Evolutionary conservation across 2,113 vertebrate genomes (phyloP).

Genomic region (Hyla sarda): DNA sequence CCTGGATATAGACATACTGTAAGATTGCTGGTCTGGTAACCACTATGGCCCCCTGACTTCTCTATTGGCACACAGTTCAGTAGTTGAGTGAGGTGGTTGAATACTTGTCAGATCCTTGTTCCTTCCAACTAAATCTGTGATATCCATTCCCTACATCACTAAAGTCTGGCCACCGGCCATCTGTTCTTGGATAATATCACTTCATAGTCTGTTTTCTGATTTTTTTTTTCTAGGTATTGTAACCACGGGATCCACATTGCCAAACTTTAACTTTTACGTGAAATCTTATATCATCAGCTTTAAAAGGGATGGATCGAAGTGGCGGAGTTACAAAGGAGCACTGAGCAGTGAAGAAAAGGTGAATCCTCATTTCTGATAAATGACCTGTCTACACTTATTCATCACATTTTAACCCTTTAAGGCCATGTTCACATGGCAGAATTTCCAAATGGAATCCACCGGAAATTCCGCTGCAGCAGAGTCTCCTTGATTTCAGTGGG

Average conservation of each 20-base stretch:
- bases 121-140: too few relatives aligned
- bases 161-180: background rate
- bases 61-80: too few relatives aligned
- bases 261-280: constrained; percentile 76
- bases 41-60: too few relatives aligned
- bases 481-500: too few relatives aligned
- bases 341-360: constrained; percentile 77
- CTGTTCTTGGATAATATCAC: background rate
- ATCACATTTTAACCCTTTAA: background rate
- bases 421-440: too few relatives aligned
- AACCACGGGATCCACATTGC: constrained; percentile 72
- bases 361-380: constrained; percentile 26
- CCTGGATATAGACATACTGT: background rate
- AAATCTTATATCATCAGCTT: constrained; percentile 80
- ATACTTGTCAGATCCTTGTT: too few relatives aligned
- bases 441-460: too few relatives aligned
- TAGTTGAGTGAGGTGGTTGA: too few relatives aligned
- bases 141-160: background rate
- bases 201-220: background rate
- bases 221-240: constrained; percentile 73
- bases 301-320: constrained; percentile 78
- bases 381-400: background rate
- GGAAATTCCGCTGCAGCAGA: too few relatives aligned
- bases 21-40: too few relatives aligned
- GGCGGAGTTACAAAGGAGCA: constrained; percentile 78